Percentiles rank a stretch among this genome's conserved stretches.
These are phyloP conservation scores for Panorpa germanica DNA, from an alignment of 2,888 invertebrate genomes.

Conservation along the genomic window DNA sequence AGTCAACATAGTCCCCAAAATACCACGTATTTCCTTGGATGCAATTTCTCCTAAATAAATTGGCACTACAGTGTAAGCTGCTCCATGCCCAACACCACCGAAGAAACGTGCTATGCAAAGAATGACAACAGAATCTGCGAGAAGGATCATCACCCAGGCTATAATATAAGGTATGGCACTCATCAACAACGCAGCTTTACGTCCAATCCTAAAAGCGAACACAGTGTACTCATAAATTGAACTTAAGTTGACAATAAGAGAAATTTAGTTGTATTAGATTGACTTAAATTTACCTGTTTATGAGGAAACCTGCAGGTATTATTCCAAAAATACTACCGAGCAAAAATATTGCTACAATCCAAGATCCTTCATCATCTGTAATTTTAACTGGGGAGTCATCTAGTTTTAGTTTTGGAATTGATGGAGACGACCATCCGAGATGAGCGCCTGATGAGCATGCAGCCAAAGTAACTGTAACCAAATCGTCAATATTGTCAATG, in stretches of 20 bases:
- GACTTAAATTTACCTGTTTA: too few species aligned
- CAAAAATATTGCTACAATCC: conserved; percentile 43
- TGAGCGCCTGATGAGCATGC: conserved; percentile 33
- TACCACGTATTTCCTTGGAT: conserved; percentile 34
- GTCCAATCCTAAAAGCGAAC: conserved; percentile 34
- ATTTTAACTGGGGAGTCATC: conserved; percentile 31
- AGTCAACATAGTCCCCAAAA: conserved; percentile 38
- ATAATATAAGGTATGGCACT: conserved; percentile 37
- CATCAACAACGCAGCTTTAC: conserved; percentile 38
- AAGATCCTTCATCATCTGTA: conserved; percentile 34
- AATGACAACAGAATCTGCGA: conserved; percentile 32
- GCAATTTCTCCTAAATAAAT: conserved; percentile 43
- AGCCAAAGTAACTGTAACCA: conserved; percentile 33
- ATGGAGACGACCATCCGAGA: conserved; percentile 41
- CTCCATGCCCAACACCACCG: conserved; percentile 40
- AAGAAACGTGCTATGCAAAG: conserved; percentile 38
- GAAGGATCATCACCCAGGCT: conserved; percentile 42
- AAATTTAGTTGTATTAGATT: too few species aligned
- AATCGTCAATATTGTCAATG: too few species aligned
- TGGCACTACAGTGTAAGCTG: conserved; percentile 37
- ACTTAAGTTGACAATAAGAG: too few species aligned
- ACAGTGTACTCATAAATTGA: too few species aligned
- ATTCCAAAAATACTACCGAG: conserved; percentile 41
- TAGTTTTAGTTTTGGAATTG: conserved; percentile 30
- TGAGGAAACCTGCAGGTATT: conserved; percentile 38